Conservation (phyloP, 1,140 invertebrate species). For the Zophobas morio region DNA sequence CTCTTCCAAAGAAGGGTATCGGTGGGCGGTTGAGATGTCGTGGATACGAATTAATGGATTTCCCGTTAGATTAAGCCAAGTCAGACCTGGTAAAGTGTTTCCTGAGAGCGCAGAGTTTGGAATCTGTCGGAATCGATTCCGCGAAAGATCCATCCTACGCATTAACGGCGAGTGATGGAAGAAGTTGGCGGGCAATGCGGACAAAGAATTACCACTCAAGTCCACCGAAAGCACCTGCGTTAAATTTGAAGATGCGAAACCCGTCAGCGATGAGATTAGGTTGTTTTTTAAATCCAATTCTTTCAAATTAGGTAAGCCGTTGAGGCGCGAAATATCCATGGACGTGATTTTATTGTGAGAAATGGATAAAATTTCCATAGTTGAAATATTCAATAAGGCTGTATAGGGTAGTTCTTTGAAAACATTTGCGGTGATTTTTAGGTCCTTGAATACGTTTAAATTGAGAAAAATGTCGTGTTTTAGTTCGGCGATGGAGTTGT, state of each 20-base stretch:
- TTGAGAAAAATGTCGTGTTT: constrained; percentile 79
- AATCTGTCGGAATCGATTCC: constrained; percentile 86
- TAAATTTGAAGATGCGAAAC: constrained; percentile 83
- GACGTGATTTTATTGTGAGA: constrained; percentile 80
- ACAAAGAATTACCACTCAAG: constrained; percentile 81
- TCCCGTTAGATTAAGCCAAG: constrained; percentile 84
- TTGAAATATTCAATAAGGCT: constrained; percentile 80
- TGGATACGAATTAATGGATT: constrained; percentile 85
- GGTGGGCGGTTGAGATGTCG: constrained; percentile 75
- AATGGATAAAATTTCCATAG: constrained; percentile 81
- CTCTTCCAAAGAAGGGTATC: constrained; percentile 83
- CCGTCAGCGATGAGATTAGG: constrained; percentile 80
- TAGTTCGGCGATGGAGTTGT: constrained; percentile 77
- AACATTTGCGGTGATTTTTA: constrained; percentile 81
- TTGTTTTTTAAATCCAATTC: constrained; percentile 84
- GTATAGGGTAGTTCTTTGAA: constrained; percentile 84
- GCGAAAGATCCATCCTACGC: constrained; percentile 83
- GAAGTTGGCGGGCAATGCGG: constrained; percentile 86
- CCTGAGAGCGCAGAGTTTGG: constrained; percentile 85
- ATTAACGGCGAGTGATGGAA: constrained; percentile 81
- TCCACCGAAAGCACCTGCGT: constrained; percentile 81
- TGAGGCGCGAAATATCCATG: constrained; percentile 84
- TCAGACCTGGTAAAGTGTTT: constrained; percentile 79
- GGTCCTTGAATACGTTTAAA: constrained; percentile 80
- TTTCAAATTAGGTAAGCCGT: constrained; percentile 79